A percentile compares a stretch with the other conserved stretches of the same genome.
phyloP scores from a whole-genome alignment of 2,888 invertebrate genomes.

The Oxycera nigricornis region DNA sequence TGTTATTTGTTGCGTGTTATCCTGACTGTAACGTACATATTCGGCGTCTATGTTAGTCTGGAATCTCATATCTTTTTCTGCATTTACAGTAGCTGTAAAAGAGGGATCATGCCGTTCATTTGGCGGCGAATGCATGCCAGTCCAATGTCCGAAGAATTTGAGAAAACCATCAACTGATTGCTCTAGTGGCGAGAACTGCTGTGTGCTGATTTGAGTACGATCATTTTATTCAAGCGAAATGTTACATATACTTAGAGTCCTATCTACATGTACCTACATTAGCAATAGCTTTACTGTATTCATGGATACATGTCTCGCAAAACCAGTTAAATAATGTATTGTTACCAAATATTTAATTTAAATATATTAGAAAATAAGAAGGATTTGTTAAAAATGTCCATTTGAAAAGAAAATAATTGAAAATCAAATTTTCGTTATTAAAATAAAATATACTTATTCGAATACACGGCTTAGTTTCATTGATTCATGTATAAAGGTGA shows the following conservation, averaged over 20 bases:
- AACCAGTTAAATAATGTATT: neutral
- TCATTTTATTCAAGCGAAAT: neutral
- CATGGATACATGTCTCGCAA: neutral
- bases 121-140: slow-evolving; percentile 56
- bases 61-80: neutral
- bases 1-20: no score
- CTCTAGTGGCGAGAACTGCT: slow-evolving; percentile 56
- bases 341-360: neutral
- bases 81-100: slow-evolving; percentile 56
- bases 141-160: slow-evolving; percentile 52
- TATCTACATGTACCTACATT: neutral
- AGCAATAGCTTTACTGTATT: neutral
- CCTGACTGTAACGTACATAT: neutral
- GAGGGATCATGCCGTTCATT: slow-evolving; percentile 58
- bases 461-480: no score
- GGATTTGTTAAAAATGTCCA: neutral
- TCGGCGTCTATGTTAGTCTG: no score
- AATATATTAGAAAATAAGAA: neutral
- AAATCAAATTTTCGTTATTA: no score
- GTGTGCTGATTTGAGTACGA: slow-evolving; percentile 50
- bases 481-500: no score
- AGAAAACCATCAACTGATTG: slow-evolving; percentile 58
- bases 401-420: no score
- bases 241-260: neutral
- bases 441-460: no score